Percentiles rank a stretch among this genome's conserved stretches.
These are phyloP conservation scores for Dendroctonus ponderosae DNA, from an alignment of 1,140 invertebrate genomes.

Conservation along the genomic window DNA sequence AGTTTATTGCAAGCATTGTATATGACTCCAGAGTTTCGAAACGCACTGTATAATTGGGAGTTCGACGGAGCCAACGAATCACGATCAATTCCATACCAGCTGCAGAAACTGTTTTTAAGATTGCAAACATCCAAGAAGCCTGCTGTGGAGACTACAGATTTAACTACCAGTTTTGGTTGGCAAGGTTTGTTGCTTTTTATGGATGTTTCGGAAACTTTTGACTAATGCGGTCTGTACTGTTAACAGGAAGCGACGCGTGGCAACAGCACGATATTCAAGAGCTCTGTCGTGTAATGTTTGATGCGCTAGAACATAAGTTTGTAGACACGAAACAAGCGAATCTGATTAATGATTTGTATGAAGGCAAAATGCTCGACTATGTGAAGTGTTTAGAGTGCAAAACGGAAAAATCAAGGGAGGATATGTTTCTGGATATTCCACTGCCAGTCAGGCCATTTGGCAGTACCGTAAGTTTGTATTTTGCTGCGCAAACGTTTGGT, in stretches of 20 bases:
- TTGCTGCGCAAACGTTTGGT: neutral
- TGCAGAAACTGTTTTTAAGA: conserved; percentile 86
- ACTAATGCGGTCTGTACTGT: neutral
- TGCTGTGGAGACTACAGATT: conserved; percentile 82
- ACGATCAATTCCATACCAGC: conserved; percentile 81
- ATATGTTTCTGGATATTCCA: conserved; percentile 87
- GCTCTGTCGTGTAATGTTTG: conserved; percentile 78
- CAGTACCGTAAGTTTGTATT: conserved; percentile 52
- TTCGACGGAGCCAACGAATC: conserved; percentile 68
- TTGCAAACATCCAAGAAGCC: conserved; percentile 75
- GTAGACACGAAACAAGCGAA: conserved; percentile 81
- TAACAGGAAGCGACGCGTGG: conserved; percentile 72
- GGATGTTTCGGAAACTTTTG: conserved; percentile 1
- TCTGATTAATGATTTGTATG: conserved; percentile 70
- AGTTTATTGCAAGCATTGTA: conserved; percentile 85
- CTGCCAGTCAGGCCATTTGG: conserved; percentile 85
- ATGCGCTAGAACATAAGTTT: conserved; percentile 84
- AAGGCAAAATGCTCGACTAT: conserved; percentile 88
- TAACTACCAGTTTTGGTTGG: conserved; percentile 91
- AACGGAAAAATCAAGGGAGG: conserved; percentile 79
- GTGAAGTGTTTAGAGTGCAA: conserved; percentile 88
- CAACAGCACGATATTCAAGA: conserved; percentile 91
- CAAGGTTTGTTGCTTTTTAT: conserved; percentile 54
- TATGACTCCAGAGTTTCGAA: conserved; percentile 95
- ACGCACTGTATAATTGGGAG: conserved; percentile 86